These are phyloP conservation scores for Acipenser transmontanus DNA, from an alignment of 2,797 vertebrate genomes.

Conservation along the genomic window DNA sequence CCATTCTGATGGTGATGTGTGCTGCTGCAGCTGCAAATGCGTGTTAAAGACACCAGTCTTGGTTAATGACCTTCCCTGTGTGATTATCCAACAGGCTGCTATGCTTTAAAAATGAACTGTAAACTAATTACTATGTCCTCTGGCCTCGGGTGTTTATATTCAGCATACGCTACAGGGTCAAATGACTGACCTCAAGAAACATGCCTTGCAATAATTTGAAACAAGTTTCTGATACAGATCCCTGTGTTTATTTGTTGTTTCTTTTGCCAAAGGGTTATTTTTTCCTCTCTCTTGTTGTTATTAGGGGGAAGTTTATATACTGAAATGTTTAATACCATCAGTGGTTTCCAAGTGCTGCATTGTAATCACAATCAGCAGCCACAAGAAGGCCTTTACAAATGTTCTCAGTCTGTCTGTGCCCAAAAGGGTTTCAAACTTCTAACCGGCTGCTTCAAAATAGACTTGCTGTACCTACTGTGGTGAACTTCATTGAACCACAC, in stretches of 20 bases:
- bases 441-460: not conserved
- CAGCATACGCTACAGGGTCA: slow-evolving; percentile 75
- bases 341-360: slow-evolving; percentile 7
- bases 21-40: slow-evolving; percentile 32
- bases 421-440: not conserved
- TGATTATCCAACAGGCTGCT: slow-evolving; percentile 65
- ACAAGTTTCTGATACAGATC: slow-evolving; percentile 60
- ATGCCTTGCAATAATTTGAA: slow-evolving; percentile 49
- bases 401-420: not conserved
- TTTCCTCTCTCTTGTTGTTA: slow-evolving; percentile 38
- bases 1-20: slow-evolving; percentile 39
- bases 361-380: not conserved
- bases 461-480: not conserved
- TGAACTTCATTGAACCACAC: not conserved
- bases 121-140: slow-evolving; percentile 78
- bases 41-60: slow-evolving; percentile 55
- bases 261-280: slow-evolving; percentile 44
- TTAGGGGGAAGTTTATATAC: slow-evolving; percentile 5
- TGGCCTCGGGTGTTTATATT: slow-evolving; percentile 77
- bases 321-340: slow-evolving; percentile 6
- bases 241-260: slow-evolving; percentile 58
- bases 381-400: not conserved
- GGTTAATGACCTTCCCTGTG: slow-evolving; percentile 66
- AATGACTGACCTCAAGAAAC: slow-evolving; percentile 64
- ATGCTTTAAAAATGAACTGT: slow-evolving; percentile 66